A percentile compares a stretch with the other conserved stretches of the same genome.
Evolutionary conservation across 2,113 vertebrate species (phyloP).

Genomic region (Chelonoidis abingdonii): DNA sequence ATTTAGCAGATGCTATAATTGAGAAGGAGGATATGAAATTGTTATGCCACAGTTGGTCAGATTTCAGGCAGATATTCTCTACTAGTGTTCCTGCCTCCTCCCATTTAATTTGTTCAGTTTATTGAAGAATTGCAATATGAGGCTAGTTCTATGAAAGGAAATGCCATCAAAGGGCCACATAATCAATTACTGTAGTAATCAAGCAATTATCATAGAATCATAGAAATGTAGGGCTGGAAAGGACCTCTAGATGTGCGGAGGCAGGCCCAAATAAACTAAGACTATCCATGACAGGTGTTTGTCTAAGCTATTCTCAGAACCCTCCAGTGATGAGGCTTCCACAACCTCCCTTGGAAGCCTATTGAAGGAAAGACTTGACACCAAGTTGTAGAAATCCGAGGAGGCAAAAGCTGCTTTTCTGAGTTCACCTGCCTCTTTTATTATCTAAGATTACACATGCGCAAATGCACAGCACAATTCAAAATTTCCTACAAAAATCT

Average conservation of each 20-base stretch:
- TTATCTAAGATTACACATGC: no score
- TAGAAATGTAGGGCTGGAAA: background rate
- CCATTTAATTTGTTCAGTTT: background rate
- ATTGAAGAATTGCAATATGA: background rate
- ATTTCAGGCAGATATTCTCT: background rate
- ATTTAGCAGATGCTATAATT: background rate
- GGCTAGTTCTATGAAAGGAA: background rate
- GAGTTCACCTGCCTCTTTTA: no score
- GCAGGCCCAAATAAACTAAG: background rate
- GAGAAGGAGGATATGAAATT: background rate
- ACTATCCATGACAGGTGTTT: background rate
- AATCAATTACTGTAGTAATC: background rate
- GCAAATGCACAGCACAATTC: no score
- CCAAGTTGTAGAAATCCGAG: no score
- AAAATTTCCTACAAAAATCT: no score
- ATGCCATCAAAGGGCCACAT: background rate
- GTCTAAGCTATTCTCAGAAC: background rate
- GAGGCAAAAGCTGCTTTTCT: no score
- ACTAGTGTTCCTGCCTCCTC: background rate
- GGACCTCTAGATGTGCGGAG: background rate
- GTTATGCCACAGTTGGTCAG: background rate
- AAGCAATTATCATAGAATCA: background rate
- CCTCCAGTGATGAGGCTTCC: background rate
- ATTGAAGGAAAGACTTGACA: no score
- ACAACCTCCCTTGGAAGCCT: background rate